Evolutionary conservation across 2,797 vertebrate genomes (phyloP).

Genomic region (Malacoctenus gilli): DNA sequence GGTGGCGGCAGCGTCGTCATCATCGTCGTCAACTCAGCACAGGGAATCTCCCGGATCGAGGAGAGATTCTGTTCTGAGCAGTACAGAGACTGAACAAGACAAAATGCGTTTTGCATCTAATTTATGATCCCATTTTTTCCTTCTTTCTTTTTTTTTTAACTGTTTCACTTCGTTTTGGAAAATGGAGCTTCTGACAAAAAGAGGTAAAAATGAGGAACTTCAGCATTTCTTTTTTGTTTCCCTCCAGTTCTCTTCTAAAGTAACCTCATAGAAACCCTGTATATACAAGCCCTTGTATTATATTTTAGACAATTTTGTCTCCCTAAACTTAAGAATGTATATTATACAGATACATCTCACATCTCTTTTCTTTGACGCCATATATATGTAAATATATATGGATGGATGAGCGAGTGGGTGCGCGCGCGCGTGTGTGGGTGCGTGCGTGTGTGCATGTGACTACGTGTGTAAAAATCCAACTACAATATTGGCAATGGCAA

Average conservation of each 20-base stretch:
- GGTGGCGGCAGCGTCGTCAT: conserved; percentile 54
- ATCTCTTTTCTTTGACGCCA: conserved; percentile 61
- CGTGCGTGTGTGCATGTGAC: conserved; percentile 54
- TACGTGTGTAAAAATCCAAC: conserved; percentile 70
- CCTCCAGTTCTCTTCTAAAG: conserved; percentile 80
- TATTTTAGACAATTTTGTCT: conserved; percentile 93
- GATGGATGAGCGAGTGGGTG: conserved; percentile 40
- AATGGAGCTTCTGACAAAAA: conserved; percentile 80
- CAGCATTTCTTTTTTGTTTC: conserved; percentile 83
- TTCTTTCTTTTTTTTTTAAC: conserved; percentile 63
- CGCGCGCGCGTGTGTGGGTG: conserved; percentile 63
- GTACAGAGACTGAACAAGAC: conserved; percentile 94
- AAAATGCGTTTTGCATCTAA: conserved; percentile 97
- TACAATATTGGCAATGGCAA: conserved; percentile 84
- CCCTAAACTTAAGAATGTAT: conserved; percentile 92
- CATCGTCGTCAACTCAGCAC: conserved; percentile 78
- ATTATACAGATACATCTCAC: conserved; percentile 80
- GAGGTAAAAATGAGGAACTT: conserved; percentile 74
- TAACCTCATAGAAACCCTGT: conserved; percentile 88
- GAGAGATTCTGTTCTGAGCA: conserved; percentile 91
- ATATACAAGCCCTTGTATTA: conserved; percentile 90
- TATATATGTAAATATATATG: conserved; percentile 60
- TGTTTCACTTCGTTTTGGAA: conserved; percentile 82
- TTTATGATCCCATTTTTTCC: conserved; percentile 89
- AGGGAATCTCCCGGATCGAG: conserved; percentile 88